Evolutionary conservation across 2,888 invertebrate species (phyloP), one percentile per base, ranked within the genome.

Genomic region (Mesorhabditis belari): DNA sequence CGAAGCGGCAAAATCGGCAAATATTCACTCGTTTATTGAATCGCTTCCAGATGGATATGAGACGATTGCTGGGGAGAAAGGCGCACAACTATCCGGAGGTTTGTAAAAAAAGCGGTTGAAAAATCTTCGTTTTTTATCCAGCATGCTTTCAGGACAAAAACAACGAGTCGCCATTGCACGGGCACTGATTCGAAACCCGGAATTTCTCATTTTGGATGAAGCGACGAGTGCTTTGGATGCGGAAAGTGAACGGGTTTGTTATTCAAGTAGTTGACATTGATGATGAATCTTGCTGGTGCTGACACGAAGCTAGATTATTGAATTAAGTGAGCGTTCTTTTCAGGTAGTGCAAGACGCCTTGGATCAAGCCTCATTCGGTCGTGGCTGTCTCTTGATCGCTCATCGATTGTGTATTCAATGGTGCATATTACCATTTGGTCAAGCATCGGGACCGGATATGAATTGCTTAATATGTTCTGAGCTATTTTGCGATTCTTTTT

Each of bases 51-150:
- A 51, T 19, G 35, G 35, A 19, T n/a, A 21, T 17, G 29, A 71
- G 25, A 70, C 70, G 12, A 25, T 73, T 19, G 68, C 70, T 3
- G 70, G 70, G n/a, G 70, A 73, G 25, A 57, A 71, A 17, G 69
- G 69, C 28, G 54, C 58, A 4, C 69, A 69, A 49, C 28, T 67
- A 12, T 67, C 66, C 27, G 67, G 66, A 44, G 51, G 21, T 19
- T 19, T 51, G n/a, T 21, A 19, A 19, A 19, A 17, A 9, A n/a
- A 12, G 21, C 17, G 17, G 9, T 35, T 35, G 9, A 35, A 12
- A 35, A 6, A 12, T 17, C 17, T 35, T 12, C 35, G 35, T 35
- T 12, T 35, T 17, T 17, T 35, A n/a, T n/a, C n/a, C n/a, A n/a
- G n/a, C n/a, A n/a, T n/a, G n/a, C n/a, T n/a, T n/a, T n/a, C 29